Evolutionary conservation across 1,140 invertebrate species (phyloP).

Genomic region (Eriosoma lanigerum): DNA sequence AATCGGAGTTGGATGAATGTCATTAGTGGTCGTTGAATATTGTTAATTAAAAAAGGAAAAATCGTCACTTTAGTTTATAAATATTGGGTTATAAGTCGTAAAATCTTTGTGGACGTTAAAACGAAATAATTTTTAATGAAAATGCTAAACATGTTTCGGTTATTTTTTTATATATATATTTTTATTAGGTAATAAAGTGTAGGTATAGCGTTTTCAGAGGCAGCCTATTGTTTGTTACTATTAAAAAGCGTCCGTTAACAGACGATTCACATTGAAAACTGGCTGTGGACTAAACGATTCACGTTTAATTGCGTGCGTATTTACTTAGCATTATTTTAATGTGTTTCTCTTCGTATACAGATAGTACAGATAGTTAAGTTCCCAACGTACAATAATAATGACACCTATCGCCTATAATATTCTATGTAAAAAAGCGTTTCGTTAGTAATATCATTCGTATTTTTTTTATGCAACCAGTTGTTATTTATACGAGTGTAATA

Average conservation of each 20-base stretch:
- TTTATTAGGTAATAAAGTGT: constrained; percentile 35
- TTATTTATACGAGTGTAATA: too few species aligned
- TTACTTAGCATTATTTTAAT: constrained; percentile 40
- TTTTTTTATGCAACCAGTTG: too few species aligned
- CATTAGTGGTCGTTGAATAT: too few species aligned
- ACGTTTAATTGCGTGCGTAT: constrained; percentile 26
- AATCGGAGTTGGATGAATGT: too few species aligned
- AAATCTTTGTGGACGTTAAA: constrained; percentile 2
- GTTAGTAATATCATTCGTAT: too few species aligned
- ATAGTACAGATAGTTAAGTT: background rate
- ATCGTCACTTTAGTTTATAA: background rate
- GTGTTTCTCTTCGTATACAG: background rate
- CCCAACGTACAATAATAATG: background rate
- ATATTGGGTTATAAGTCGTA: constrained; percentile 6
- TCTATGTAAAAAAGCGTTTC: background rate
- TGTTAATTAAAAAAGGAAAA: background rate
- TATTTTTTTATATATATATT: constrained; percentile 7
- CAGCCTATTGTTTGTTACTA: constrained; percentile 25
- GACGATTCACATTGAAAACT: constrained; percentile 22
- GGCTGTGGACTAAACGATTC: constrained; percentile 29
- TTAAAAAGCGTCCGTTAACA: constrained; percentile 25
- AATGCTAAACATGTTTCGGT: constrained; percentile 34
- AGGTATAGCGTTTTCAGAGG: background rate
- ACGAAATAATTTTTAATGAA: constrained; percentile 37
- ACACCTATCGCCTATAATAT: background rate